These are phyloP conservation scores for Noctua pronuba DNA, from an alignment of 2,888 invertebrate genomes.

Conservation along the genomic window DNA sequence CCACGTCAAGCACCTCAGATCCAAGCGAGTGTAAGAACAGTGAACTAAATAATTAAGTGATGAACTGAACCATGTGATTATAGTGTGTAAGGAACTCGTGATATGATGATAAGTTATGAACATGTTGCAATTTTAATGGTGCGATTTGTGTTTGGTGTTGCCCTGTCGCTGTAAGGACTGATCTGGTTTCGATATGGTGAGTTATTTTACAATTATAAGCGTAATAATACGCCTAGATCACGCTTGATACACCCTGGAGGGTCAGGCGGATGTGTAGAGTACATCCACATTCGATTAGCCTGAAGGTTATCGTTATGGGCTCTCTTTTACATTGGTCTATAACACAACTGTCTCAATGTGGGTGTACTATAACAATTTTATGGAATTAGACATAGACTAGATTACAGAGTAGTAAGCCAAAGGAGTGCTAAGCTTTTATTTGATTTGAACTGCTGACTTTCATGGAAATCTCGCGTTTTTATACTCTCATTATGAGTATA, in stretches of 20 bases:
- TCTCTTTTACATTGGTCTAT: not conserved
- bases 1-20: slow-evolving; percentile 71
- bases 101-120: slow-evolving; percentile 60
- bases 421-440: slow-evolving; percentile 29
- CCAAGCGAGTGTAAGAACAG: slow-evolving; percentile 72
- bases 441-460: not conserved
- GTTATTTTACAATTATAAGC: slow-evolving; percentile 20
- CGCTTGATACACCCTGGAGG: not conserved
- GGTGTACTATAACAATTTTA: not conserved
- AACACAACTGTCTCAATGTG: not conserved
- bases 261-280: not conserved
- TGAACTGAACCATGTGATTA: slow-evolving; percentile 59
- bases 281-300: not conserved
- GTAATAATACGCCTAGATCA: not conserved
- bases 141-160: slow-evolving; percentile 61
- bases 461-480: not conserved
- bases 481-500: not conserved
- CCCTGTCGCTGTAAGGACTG: slow-evolving; percentile 46
- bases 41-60: slow-evolving; percentile 54
- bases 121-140: slow-evolving; percentile 59
- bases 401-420: slow-evolving; percentile 25
- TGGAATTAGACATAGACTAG: slow-evolving; percentile 1
- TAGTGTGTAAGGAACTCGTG: slow-evolving; percentile 62
- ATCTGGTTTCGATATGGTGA: slow-evolving; percentile 59
- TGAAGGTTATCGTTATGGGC: not conserved